phyloP scores from a whole-genome alignment of 2,113 vertebrate species.

The Pseudopipra pipra region DNA sequence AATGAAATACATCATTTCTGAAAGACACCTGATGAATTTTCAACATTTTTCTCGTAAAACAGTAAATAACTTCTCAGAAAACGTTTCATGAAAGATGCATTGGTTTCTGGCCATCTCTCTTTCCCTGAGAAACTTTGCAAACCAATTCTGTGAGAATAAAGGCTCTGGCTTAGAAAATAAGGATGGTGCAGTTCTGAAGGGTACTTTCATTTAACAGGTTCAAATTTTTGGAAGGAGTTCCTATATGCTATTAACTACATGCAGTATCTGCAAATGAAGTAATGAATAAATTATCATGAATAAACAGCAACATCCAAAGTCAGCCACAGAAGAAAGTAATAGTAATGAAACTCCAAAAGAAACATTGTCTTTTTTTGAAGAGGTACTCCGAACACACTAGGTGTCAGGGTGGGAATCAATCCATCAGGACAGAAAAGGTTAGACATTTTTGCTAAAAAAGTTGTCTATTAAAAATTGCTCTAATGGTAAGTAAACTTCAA shows the following conservation, averaged over 20 bases:
- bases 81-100: neutral
- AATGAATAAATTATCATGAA: constrained; percentile 32
- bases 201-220: neutral
- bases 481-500: neutral
- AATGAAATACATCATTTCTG: neutral
- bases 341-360: neutral
- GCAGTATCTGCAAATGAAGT: neutral
- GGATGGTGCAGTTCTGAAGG: neutral
- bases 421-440: neutral
- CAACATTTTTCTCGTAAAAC: neutral
- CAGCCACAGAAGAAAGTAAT: neutral
- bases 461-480: neutral
- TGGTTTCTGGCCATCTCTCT: neutral
- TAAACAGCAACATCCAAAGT: constrained; percentile 13
- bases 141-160: neutral
- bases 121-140: neutral
- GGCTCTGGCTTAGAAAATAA: neutral
- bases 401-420: neutral
- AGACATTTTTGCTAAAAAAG: neutral
- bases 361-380: neutral
- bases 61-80: neutral
- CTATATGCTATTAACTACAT: neutral
- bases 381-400: neutral
- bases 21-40: neutral
- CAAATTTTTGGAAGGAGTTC: neutral